phyloP scores from a whole-genome alignment of 2,888 invertebrate genomes.

The Acleris holmiana region DNA sequence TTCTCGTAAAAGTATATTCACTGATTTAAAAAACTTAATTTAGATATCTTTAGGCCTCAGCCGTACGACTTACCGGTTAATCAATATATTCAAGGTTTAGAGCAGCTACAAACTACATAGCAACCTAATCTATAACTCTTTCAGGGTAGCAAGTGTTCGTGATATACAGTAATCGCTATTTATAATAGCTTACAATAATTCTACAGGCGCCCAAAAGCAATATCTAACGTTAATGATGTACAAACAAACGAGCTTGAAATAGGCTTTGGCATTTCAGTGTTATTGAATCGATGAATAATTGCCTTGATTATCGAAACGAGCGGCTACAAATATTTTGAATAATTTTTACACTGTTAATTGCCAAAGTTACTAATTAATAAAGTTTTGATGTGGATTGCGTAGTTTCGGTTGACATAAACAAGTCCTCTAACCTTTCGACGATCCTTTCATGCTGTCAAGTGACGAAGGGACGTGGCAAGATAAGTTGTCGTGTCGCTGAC shows the following conservation, averaged over 20 bases:
- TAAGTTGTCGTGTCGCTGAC: conserved; percentile 37
- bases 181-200: conserved; percentile 38
- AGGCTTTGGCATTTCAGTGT: conserved; percentile 22
- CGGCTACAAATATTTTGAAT: conserved; percentile 1
- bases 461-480: conserved; percentile 41
- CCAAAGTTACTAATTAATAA: conserved; percentile 14
- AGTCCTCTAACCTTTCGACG: conserved; percentile 38
- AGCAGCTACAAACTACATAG: conserved; percentile 40
- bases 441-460: conserved; percentile 40
- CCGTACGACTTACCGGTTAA: conserved; percentile 42
- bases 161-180: conserved; percentile 44
- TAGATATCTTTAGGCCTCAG: conserved; percentile 23
- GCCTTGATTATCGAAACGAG: not conserved
- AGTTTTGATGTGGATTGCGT: conserved; percentile 1
- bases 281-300: conserved; percentile 23
- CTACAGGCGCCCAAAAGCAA: conserved; percentile 37
- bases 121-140: conserved; percentile 35
- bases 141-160: conserved; percentile 45
- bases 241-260: conserved; percentile 39
- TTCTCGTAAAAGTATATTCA: not conserved
- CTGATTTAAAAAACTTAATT: conserved; percentile 1
- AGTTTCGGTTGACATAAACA: conserved; percentile 36
- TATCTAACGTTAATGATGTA: conserved; percentile 44
- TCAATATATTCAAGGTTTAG: conserved; percentile 55
- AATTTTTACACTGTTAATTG: not conserved